Percentiles rank a stretch among this genome's conserved stretches.
phyloP scores from a whole-genome alignment of 2,113 vertebrate genomes.

The Chascanopsetta lugubris region DNA sequence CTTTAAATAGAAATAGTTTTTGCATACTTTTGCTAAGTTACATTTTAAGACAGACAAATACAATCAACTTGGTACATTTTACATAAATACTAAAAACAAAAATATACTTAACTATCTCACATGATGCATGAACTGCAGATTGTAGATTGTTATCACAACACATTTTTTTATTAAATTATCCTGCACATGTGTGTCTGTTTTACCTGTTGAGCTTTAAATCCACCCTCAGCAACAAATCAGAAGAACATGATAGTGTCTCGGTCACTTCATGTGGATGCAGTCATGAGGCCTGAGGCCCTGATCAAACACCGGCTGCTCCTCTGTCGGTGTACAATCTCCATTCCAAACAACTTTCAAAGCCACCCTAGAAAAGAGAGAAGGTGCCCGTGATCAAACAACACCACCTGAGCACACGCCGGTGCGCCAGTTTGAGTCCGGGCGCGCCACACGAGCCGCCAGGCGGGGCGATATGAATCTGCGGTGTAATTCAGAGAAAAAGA shows the following conservation, averaged over 20 bases:
- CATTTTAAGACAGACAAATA: too few species aligned
- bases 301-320: conserved; percentile 9
- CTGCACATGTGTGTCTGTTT: too few species aligned
- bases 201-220: too few species aligned
- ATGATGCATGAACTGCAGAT: too few species aligned
- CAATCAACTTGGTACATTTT: too few species aligned
- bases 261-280: background rate
- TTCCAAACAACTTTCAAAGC: conserved; percentile 22
- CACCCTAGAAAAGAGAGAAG: conserved; percentile 19
- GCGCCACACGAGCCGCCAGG: conserved; percentile 72
- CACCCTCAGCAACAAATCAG: too few species aligned
- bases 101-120: too few species aligned
- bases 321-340: conserved; percentile 34
- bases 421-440: conserved; percentile 48
- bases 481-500: conserved; percentile 79
- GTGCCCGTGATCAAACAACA: conserved; percentile 46
- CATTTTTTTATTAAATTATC: too few species aligned
- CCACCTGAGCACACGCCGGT: conserved; percentile 53
- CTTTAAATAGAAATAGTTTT: too few species aligned
- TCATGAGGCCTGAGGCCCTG: background rate
- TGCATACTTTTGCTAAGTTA: too few species aligned
- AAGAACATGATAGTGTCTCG: background rate
- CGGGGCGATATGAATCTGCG: conserved; percentile 74
- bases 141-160: too few species aligned
- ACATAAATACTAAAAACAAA: too few species aligned